These are phyloP conservation scores for Hypomecis atomaria DNA, from an alignment of 2,888 invertebrate species.

Conservation along the genomic window DNA sequence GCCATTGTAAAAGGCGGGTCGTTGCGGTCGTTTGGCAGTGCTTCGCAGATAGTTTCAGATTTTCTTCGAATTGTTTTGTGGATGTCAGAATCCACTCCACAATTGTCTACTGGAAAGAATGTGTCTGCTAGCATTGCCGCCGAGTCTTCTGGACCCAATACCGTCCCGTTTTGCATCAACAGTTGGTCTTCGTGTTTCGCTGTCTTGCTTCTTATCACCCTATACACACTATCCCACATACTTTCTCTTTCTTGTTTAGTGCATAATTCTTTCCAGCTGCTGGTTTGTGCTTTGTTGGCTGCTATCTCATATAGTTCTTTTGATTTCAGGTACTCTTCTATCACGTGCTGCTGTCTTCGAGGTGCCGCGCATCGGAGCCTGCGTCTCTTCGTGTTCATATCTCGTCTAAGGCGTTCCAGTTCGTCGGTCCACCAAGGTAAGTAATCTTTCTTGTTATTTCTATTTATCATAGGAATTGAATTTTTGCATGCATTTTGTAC, in stretches of 20 bases:
- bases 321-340: constrained; percentile 1
- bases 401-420: not conserved
- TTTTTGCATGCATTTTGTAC: no score
- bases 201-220: no score
- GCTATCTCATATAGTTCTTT: not conserved
- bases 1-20: constrained; percentile 1
- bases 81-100: not conserved
- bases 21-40: not conserved
- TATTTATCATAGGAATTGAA: not conserved
- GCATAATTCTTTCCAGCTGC: no score
- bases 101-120: not conserved
- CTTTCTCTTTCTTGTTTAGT: not conserved
- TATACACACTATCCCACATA: no score
- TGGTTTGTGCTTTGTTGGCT: no score
- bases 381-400: constrained; percentile 3
- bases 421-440: no score
- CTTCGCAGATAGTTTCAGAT: not conserved
- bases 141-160: not conserved
- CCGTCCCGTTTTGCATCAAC: not conserved
- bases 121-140: not conserved
- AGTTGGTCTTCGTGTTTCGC: no score
- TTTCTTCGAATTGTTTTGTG: not conserved
- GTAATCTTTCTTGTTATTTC: no score
- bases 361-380: constrained; percentile 1
- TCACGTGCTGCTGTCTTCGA: not conserved